Conservation (phyloP, 2,888 invertebrate species). For the Zaprionus lineosus region DNA sequence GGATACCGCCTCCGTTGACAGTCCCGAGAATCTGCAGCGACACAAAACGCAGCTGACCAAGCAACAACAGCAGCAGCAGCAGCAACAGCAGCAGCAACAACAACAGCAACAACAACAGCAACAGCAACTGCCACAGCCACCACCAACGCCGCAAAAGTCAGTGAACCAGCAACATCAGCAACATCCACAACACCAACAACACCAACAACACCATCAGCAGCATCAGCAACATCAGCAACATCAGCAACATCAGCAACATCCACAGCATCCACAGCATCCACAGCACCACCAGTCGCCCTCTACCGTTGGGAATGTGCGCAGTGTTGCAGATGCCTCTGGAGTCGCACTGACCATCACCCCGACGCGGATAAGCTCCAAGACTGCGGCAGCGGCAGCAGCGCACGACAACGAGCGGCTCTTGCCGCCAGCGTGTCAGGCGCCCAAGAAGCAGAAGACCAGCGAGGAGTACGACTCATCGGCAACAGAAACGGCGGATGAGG, state of each 20-base stretch:
- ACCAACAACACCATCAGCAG: slow-evolving; percentile 39
- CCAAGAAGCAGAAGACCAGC: slow-evolving; percentile 83
- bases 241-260: slow-evolving; percentile 38
- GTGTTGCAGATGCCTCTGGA: slow-evolving; percentile 44
- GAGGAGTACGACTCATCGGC: slow-evolving; percentile 90
- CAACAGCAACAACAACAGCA: slow-evolving; percentile 36
- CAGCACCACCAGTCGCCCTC: slow-evolving; percentile 27
- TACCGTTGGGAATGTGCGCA: slow-evolving; percentile 47
- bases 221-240: slow-evolving; percentile 43
- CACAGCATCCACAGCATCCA: slow-evolving; percentile 32
- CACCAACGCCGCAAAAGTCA: slow-evolving; percentile 35
- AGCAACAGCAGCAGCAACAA: slow-evolving; percentile 35
- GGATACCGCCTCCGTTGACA: slow-evolving; percentile 87
- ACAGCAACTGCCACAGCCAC: slow-evolving; percentile 24
- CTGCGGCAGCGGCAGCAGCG: slow-evolving; percentile 20
- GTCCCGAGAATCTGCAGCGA: slow-evolving; percentile 83
- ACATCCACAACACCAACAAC: slow-evolving; percentile 6
- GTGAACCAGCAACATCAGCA: slow-evolving; percentile 28
- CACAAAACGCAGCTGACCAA: slow-evolving; percentile 72
- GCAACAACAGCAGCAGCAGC: slow-evolving; percentile 66
- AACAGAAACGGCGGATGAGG: slow-evolving; percentile 95
- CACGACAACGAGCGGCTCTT: slow-evolving; percentile 81
- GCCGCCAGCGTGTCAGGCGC: slow-evolving; percentile 82
- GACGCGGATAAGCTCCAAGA: slow-evolving; percentile 52
- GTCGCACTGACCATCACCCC: slow-evolving; percentile 62